These are phyloP conservation scores for Otolemur crassicaudatus DNA, from an alignment of 2,797 vertebrate genomes.

Conservation along the genomic window DNA sequence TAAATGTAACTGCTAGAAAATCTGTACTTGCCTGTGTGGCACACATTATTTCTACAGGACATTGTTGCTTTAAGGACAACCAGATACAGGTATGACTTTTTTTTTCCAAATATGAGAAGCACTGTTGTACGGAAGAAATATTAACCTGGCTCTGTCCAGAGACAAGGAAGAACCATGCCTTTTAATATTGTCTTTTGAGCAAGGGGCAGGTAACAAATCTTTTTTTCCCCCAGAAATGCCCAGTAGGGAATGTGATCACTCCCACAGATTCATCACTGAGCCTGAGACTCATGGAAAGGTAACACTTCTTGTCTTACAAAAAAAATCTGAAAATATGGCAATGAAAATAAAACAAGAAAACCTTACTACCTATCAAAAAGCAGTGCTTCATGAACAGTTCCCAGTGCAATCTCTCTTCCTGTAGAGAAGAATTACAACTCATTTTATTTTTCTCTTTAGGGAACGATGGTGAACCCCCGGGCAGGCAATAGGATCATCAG, in stretches of 20 bases:
- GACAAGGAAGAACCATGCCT: background rate
- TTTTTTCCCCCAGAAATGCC: background rate
- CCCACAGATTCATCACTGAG: background rate
- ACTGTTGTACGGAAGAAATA: background rate
- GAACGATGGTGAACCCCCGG: background rate
- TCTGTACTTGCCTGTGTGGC: background rate
- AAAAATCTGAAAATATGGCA: background rate
- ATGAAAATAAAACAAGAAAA: background rate
- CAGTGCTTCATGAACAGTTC: background rate
- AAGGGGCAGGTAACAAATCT: background rate
- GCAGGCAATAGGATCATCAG: background rate
- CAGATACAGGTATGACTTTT: rapidly evolving
- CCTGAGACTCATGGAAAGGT: background rate
- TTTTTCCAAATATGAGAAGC: background rate
- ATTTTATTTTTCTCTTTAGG: background rate
- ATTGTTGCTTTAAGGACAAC: background rate
- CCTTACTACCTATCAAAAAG: background rate
- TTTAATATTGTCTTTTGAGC: background rate
- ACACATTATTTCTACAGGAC: no score
- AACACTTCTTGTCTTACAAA: background rate
- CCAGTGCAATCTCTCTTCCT: background rate
- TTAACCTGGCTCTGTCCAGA: background rate
- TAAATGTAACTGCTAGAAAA: background rate
- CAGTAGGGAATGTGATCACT: background rate
- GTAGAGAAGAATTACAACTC: background rate